Evolutionary conservation across 2,113 vertebrate species (phyloP).

Genomic region (Poeciliopsis retropinna): DNA sequence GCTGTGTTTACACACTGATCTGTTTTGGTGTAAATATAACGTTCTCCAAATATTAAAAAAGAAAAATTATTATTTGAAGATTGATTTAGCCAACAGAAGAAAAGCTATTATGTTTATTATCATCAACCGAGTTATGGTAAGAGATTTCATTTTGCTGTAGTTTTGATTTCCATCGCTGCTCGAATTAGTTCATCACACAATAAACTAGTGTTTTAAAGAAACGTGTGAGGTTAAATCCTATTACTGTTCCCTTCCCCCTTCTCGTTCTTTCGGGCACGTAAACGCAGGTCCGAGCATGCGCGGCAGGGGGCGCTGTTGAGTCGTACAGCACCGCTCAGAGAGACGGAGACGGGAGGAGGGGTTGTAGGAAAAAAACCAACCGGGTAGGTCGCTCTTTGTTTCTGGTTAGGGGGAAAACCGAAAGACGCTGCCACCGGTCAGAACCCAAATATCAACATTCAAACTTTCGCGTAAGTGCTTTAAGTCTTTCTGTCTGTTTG

Average conservation of each 20-base stretch:
- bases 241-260: conserved; percentile 52
- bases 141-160: neutral
- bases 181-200: neutral
- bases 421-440: conserved; percentile 68
- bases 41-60: too few species aligned
- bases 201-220: neutral
- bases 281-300: conserved; percentile 23
- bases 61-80: too few species aligned
- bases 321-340: conserved; percentile 19
- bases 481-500: neutral
- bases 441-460: conserved; percentile 56
- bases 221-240: neutral
- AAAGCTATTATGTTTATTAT: too few species aligned
- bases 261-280: conserved; percentile 23
- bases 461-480: conserved; percentile 74
- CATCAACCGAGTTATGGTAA: neutral
- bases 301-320: conserved; percentile 74
- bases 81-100: too few species aligned
- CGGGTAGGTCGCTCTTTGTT: conserved; percentile 81
- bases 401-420: conserved; percentile 76
- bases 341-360: conserved; percentile 9
- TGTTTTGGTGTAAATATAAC: too few species aligned
- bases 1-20: too few species aligned
- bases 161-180: neutral
- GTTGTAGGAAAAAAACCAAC: conserved; percentile 66